phyloP scores from a whole-genome alignment of 2,113 vertebrate species.

The Pollimyrus isidori region DNA sequence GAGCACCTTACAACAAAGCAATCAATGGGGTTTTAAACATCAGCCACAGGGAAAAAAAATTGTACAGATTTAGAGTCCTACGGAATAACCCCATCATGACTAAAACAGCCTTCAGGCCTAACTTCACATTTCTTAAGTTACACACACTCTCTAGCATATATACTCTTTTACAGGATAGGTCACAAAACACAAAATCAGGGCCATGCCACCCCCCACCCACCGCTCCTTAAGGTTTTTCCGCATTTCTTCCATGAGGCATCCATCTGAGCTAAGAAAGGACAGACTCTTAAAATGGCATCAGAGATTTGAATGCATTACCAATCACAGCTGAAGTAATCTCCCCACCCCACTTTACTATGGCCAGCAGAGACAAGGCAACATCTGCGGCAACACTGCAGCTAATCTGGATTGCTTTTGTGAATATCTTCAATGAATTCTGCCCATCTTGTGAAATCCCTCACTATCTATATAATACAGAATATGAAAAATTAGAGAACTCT shows the following conservation, averaged over 20 bases:
- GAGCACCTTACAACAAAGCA: constrained; percentile 78
- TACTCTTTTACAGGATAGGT: background rate
- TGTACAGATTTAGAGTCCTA: constrained; percentile 12
- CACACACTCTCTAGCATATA: background rate
- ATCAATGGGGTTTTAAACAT: constrained; percentile 31
- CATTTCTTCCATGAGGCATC: background rate
- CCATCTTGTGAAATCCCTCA: background rate
- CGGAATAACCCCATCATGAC: constrained; percentile 6
- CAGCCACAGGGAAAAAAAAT: background rate
- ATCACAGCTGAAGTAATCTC: background rate
- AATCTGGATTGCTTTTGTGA: background rate
- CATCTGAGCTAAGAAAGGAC: too few relatives aligned
- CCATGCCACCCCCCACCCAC: background rate
- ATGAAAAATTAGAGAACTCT: background rate
- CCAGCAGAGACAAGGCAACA: background rate
- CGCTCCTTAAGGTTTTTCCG: background rate
- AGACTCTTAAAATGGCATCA: background rate
- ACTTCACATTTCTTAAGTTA: constrained; percentile 1
- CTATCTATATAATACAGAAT: background rate
- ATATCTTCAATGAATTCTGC: background rate
- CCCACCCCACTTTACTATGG: background rate
- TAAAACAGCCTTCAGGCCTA: background rate
- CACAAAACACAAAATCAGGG: background rate
- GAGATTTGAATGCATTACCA: background rate
- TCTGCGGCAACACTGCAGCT: background rate